These are phyloP conservation scores for Myiopsitta monachus DNA, from an alignment of 2,113 vertebrate genomes.

Conservation along the genomic window DNA sequence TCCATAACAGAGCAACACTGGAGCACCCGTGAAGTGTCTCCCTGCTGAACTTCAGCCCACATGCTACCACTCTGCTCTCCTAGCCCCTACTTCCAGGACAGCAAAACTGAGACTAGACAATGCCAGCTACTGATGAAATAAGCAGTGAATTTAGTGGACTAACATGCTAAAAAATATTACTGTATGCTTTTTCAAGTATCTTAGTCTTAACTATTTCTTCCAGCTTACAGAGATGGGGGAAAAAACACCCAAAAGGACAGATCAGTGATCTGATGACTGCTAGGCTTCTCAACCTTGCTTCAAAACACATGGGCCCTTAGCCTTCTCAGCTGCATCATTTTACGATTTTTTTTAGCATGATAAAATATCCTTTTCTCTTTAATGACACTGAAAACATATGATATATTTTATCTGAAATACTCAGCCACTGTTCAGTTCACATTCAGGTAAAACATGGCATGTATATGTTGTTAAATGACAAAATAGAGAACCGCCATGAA, in stretches of 20 bases:
- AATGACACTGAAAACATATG: neutral
- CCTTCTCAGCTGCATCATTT: neutral
- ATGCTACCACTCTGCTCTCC: neutral
- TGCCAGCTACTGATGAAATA: neutral
- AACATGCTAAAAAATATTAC: neutral
- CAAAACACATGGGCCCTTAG: neutral
- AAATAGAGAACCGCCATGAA: neutral
- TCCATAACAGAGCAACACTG: neutral
- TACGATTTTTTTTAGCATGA: neutral
- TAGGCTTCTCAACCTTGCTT: neutral
- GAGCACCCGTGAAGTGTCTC: rapidly evolving
- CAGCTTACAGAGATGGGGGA: neutral
- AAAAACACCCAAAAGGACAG: neutral
- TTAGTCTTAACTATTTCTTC: neutral
- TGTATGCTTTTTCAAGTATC: neutral
- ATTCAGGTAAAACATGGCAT: neutral
- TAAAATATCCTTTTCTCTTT: neutral
- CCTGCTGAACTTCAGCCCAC: neutral
- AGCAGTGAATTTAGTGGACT: neutral
- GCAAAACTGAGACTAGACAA: neutral
- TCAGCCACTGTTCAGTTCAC: neutral
- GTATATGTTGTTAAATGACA: neutral
- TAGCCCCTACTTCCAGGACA: neutral
- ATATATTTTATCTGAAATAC: neutral
- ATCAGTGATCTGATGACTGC: neutral